These are phyloP conservation scores for Maccullochella peelii DNA, from an alignment of 2,113 vertebrate species.

Conservation along the genomic window DNA sequence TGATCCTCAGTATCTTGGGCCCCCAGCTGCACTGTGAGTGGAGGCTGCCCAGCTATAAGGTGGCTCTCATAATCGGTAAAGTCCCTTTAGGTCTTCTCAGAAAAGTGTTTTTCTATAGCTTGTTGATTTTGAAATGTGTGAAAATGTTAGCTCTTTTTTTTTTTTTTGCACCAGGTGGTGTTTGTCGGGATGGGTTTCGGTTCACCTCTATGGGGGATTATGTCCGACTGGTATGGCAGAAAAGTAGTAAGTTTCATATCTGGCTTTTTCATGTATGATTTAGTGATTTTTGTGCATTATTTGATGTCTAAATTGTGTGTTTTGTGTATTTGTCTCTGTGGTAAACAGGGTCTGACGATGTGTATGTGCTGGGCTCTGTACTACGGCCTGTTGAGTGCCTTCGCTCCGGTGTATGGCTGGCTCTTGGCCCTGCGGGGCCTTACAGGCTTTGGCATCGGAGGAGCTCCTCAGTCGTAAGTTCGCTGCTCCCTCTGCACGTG, in stretches of 20 bases:
- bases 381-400: constrained; percentile 90
- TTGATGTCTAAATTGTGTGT: constrained; percentile 7
- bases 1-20: constrained; percentile 95
- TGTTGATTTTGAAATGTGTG: not conserved
- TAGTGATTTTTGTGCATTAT: not conserved
- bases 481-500: not conserved
- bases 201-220: constrained; percentile 92
- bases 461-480: constrained; percentile 94
- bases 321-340: constrained; percentile 55
- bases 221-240: constrained; percentile 93
- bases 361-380: constrained; percentile 90
- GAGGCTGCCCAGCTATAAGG: constrained; percentile 91
- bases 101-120: not conserved
- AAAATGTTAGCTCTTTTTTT: not conserved
- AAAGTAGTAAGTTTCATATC: constrained; percentile 88
- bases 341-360: constrained; percentile 81
- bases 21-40: constrained; percentile 97
- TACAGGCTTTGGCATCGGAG: constrained; percentile 92
- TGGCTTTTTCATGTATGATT: not conserved
- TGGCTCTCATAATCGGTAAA: constrained; percentile 95
- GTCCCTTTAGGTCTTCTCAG: constrained; percentile 1
- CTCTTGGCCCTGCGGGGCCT: constrained; percentile 89
- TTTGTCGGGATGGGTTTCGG: constrained; percentile 96
- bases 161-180: constrained; percentile 85
- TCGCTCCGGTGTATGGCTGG: constrained; percentile 91